These are phyloP conservation scores for Sussaba pulchella DNA, from an alignment of 2,888 invertebrate species.

Conservation along the genomic window DNA sequence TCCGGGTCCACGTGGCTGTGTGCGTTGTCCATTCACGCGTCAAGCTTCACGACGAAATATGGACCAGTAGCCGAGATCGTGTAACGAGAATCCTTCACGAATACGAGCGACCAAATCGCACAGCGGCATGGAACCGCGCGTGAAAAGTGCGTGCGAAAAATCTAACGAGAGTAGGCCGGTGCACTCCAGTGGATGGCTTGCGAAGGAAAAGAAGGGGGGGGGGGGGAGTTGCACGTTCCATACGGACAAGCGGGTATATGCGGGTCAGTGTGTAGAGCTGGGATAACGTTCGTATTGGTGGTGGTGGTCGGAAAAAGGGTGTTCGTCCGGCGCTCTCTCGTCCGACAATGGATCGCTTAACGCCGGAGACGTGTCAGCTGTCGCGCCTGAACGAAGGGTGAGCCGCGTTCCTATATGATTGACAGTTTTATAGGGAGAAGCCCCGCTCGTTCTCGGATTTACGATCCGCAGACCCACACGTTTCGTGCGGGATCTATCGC, in stretches of 20 bases:
- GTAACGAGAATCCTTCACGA: slow-evolving; percentile 3
- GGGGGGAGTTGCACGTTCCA: background rate
- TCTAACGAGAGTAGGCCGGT: slow-evolving; percentile 67
- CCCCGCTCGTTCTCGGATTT: slow-evolving; percentile 76
- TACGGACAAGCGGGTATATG: slow-evolving; percentile 2
- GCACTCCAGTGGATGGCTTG: slow-evolving; percentile 11
- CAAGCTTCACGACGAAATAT: background rate
- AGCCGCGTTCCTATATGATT: slow-evolving; percentile 75
- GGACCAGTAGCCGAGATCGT: background rate
- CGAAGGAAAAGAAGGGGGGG: background rate
- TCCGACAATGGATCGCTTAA: slow-evolving; percentile 81
- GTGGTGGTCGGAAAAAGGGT: slow-evolving; percentile 37
- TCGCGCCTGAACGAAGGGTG: slow-evolving; percentile 73
- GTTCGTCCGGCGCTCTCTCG: slow-evolving; percentile 51
- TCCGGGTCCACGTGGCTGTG: no score
- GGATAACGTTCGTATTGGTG: no score
- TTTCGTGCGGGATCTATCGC: slow-evolving; percentile 35
- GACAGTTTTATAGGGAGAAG: slow-evolving; percentile 81
- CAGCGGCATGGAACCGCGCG: slow-evolving; percentile 16
- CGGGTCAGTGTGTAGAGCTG: slow-evolving; percentile 35
- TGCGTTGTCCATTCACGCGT: slow-evolving; percentile 10
- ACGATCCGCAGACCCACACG: slow-evolving; percentile 76
- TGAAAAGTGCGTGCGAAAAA: slow-evolving; percentile 71
- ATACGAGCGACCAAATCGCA: no score
- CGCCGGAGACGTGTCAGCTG: slow-evolving; percentile 80